Base-by-base conservation (phyloP, 2,113 vertebrate species). In the Chunga burmeisteri region DNA sequence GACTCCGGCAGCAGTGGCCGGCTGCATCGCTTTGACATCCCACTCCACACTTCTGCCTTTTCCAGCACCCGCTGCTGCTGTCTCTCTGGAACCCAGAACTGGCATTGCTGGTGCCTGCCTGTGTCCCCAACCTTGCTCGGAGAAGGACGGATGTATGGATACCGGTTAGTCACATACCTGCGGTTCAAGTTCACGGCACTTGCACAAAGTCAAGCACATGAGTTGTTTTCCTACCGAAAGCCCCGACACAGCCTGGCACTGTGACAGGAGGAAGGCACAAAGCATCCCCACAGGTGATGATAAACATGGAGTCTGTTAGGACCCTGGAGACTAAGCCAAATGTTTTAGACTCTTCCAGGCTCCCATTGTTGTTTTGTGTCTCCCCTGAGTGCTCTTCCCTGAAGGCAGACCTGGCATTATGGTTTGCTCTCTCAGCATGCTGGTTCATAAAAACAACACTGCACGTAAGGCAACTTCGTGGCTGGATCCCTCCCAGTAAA, bases 371-470 rank as follows among this genome's bases (percentile, higher is more conserved):
- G 42, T 30, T 88, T 63, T 82, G 78, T 80, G 34, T 74, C n/a
- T 80, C 50, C 73, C 50, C 30, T 40, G 21, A 67, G 18, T 23
- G 36, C 21, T 21, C 18, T 77, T 23, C 32, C 29, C 53, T 92
- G 46, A 44, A 93, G 38, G 14, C 38, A 90, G 67, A 46, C 16
- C 44, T 68, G 58, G 23, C 3, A 3, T 61, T 38, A 19, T 0
- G 1, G 21, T 1, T 3, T 16, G 4, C 29, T 61, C 11, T 75
- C 30, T 18, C 40, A 19, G 25, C 0, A 0, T 2, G 1, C 16
- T 0, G 2, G 16, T 25, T 86, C 47, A 3, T n/a, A 40, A 86
- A 61, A 55, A 10, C 19, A 77, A 22, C 0, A 0, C 30, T 68
- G 15, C 29, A 19, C 1, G 0, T 44, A 36, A 86, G 32, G 13